Base-by-base conservation (phyloP, 1,140 invertebrate species). In the Halyomorpha halys region DNA sequence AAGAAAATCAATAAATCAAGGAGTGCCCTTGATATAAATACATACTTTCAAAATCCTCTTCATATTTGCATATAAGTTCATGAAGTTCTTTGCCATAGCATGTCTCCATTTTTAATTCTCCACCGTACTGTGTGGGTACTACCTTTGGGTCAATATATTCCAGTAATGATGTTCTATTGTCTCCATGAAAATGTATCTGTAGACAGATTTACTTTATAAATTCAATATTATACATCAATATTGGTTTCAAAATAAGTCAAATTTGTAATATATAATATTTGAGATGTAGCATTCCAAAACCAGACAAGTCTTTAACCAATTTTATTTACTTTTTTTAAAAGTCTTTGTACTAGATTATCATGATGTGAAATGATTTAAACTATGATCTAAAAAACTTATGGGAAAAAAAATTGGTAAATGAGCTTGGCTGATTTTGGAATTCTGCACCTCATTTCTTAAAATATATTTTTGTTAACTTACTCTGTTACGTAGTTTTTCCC, bases 171-270 rank as follows among this genome's bases (percentile, higher is more conserved):
- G 82, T 79, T 53, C 79, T 74, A 68, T 91, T 83, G 15, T 79
- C 83, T 4, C 89, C 89, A 72, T 91, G 88, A 72, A 91, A 88
- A 66, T 78, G 76, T 67, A 87, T 77, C 82, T 84, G 64, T 13
- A 75, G 70, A 59, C 2, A 51, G 39, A 61, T 1, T 61, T 30
- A 49, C 0, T 8, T 25, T 15, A 61, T n/a, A 3, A 8, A 30
- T 30, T 30, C 8, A 30, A 30, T 8, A 30, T 30, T 16, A 59
- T 2, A 19, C 6, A 44, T 34, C 14, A 34, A 19, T 30, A 64
- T 21, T n/a, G n/a, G 3, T 25, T 27, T n/a, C 16, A 18, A 11
- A 14, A 45, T 61, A 11, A n/a, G 16, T 16, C 15, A 16, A 3
- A 60, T 51, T n/a, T 44, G 15, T 23, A 44, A n/a, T n/a, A n/a